phyloP scores from a whole-genome alignment of 2,888 invertebrate genomes.

The Tachina lurida region DNA sequence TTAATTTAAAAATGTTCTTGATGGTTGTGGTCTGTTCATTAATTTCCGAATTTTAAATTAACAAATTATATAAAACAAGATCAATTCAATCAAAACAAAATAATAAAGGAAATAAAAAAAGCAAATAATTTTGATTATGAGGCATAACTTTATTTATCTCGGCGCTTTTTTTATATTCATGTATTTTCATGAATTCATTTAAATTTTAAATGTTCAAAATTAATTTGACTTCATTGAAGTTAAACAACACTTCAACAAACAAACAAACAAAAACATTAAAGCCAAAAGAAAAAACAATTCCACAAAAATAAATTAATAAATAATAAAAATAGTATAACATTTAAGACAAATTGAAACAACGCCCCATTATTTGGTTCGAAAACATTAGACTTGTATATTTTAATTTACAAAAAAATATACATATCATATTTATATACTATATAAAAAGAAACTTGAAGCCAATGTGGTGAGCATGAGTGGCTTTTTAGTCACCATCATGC shows the following conservation, averaged over 20 bases:
- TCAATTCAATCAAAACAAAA: neutral
- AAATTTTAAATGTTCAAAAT: conserved; percentile 9
- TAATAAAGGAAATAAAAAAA: no score
- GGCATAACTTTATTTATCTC: neutral
- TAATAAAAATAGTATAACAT: conserved; percentile 2
- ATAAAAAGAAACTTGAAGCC: conserved; percentile 9
- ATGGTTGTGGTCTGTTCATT: neutral
- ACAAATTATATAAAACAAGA: neutral
- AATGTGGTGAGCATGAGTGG: neutral
- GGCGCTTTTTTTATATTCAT: neutral
- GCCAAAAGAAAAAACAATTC: neutral
- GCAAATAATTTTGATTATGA: neutral
- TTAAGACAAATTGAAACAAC: conserved; percentile 51
- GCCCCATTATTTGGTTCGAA: conserved; percentile 6
- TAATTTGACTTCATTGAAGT: conserved; percentile 23
- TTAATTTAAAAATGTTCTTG: no score
- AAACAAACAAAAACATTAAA: no score
- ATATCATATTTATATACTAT: neutral
- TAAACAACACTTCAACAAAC: conserved; percentile 43
- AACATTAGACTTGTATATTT: conserved; percentile 10
- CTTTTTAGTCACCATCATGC: no score
- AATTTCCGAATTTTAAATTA: neutral
- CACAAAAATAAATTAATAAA: conserved; percentile 18
- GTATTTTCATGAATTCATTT: conserved; percentile 10
- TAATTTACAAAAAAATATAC: neutral